Conservation (phyloP, 2,113 vertebrate genomes). For the human region DNA sequence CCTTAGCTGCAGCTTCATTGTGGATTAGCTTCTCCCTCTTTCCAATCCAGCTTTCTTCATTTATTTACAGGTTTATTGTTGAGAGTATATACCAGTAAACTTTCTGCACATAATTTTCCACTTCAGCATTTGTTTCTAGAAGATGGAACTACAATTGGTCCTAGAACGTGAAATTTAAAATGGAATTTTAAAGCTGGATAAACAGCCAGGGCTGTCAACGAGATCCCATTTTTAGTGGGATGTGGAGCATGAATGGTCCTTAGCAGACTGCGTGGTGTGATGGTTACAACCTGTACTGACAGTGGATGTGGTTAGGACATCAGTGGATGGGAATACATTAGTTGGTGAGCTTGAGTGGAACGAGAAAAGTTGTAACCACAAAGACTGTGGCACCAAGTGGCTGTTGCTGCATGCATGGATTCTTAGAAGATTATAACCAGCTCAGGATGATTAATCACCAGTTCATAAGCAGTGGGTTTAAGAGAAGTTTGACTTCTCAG, state of each 20-base stretch:
- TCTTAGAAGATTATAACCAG: background rate
- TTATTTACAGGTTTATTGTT: background rate
- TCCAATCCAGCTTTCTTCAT: background rate
- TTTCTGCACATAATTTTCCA: background rate
- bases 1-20: background rate
- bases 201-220: background rate
- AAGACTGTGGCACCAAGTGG: background rate
- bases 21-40: background rate
- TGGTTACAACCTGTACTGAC: background rate
- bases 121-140: background rate
- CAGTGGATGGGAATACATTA: background rate
- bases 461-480: background rate
- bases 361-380: too few species aligned
- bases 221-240: background rate
- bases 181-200: background rate
- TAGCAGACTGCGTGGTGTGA: rapidly evolving
- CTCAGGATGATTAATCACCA: background rate
- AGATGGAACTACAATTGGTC: background rate
- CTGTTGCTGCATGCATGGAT: background rate
- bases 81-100: background rate
- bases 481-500: background rate
- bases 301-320: background rate
- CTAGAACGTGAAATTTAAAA: background rate
- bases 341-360: background rate
- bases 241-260: background rate